phyloP scores from a whole-genome alignment of 2,888 invertebrate genomes.

The Nomada fucata region DNA sequence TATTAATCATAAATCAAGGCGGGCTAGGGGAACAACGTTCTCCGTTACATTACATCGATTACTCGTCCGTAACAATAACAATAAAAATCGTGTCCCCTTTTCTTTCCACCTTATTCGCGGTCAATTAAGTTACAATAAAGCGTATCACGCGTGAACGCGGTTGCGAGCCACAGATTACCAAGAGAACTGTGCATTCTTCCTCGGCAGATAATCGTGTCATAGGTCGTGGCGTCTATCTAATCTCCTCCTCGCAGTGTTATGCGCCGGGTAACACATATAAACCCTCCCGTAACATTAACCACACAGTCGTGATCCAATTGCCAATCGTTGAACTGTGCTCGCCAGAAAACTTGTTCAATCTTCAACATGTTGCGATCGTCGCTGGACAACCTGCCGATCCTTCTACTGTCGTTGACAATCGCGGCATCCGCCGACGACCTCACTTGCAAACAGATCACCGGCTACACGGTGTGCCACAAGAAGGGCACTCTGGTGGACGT shows the following conservation, averaged over 20 bases:
- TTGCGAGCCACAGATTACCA: neutral
- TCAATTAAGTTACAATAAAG: neutral
- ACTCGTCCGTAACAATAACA: no score
- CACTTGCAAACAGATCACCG: slow-evolving; percentile 37
- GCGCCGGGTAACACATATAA: slow-evolving; percentile 6
- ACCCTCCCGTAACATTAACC: neutral
- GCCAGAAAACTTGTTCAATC: neutral
- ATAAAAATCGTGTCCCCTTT: no score
- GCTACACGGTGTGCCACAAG: slow-evolving; percentile 58
- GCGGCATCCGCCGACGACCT: slow-evolving; percentile 12
- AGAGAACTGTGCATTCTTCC: neutral
- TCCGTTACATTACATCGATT: no score
- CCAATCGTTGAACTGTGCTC: neutral
- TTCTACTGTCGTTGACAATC: neutral
- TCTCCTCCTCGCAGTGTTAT: neutral
- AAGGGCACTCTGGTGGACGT: slow-evolving; percentile 60
- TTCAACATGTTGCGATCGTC: slow-evolving; percentile 7
- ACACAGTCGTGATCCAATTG: slow-evolving; percentile 2
- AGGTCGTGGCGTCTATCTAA: slow-evolving; percentile 11
- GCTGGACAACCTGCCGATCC: neutral
- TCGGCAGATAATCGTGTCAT: slow-evolving; percentile 32
- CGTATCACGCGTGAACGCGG: neutral
- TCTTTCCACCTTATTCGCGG: neutral
- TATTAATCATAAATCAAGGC: no score
- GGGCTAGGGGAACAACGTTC: no score